Percentiles rank a stretch among this genome's conserved stretches.
Conservation (phyloP, 2,888 invertebrate species). For the Laothoe populi region DNA sequence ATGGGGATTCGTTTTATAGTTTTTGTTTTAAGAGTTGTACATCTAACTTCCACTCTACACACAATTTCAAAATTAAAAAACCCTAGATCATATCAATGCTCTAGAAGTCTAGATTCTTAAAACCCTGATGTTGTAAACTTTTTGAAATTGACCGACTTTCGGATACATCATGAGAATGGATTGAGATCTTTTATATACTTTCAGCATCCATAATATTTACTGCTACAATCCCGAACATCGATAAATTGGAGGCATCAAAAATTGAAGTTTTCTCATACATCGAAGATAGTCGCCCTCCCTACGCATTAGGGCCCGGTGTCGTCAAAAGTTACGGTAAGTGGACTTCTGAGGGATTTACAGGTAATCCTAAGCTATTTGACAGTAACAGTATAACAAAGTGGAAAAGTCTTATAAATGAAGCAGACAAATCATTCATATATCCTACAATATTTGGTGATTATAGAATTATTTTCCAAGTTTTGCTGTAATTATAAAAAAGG, state of each 20-base stretch:
- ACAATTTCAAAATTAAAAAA: too few relatives aligned
- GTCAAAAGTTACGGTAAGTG: slow-evolving; percentile 22
- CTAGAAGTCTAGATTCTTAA: too few relatives aligned
- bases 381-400: neutral
- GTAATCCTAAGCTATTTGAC: neutral
- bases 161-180: neutral
- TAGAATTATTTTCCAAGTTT: too few relatives aligned
- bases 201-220: slow-evolving; percentile 33
- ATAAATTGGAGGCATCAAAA: slow-evolving; percentile 29
- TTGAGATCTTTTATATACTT: neutral
- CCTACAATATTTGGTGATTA: too few relatives aligned
- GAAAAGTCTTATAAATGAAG: too few relatives aligned
- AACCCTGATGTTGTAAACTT: too few relatives aligned
- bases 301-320: slow-evolving; percentile 20
- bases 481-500: too few relatives aligned
- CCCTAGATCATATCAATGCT: too few relatives aligned
- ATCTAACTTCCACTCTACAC: too few relatives aligned
- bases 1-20: too few relatives aligned
- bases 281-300: slow-evolving; percentile 23
- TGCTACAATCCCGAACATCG: slow-evolving; percentile 29
- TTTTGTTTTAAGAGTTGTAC: too few relatives aligned
- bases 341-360: neutral
- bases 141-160: neutral
- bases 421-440: too few relatives aligned
- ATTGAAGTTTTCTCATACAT: slow-evolving; percentile 29